Conservation (phyloP, 2,797 vertebrate genomes). For the Micrastur ruficollis region DNA sequence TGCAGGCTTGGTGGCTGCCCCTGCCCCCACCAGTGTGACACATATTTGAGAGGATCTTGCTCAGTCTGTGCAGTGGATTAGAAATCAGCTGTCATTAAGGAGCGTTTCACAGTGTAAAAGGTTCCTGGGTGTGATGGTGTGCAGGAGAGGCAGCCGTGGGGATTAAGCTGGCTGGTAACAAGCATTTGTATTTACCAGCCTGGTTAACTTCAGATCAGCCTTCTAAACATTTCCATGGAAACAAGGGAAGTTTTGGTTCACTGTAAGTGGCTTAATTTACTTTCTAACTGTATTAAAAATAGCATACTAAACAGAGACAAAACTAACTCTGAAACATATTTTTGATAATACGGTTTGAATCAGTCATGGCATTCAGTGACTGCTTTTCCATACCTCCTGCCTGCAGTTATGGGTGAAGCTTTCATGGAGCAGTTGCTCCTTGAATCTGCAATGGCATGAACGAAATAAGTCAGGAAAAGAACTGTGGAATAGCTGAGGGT, state of each 20-base stretch:
- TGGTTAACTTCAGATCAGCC: conserved; percentile 66
- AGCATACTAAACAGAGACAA: neutral
- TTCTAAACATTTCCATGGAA: conserved; percentile 81
- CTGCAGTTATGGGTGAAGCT: neutral
- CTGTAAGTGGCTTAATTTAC: conserved; percentile 83
- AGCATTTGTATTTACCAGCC: conserved; percentile 72
- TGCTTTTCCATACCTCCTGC: conserved; percentile 11
- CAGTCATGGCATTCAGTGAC: neutral
- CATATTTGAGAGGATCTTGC: conserved; percentile 18
- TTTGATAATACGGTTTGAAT: conserved; percentile 42
- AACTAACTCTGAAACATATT: conserved; percentile 1
- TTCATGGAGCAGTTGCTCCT: neutral
- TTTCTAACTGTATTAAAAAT: conserved; percentile 53
- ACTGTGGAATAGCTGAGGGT: neutral
- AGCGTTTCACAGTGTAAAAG: conserved; percentile 38
- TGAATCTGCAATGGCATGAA: neutral
- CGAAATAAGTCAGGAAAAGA: neutral
- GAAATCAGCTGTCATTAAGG: conserved; percentile 79
- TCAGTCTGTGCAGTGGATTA: conserved; percentile 72
- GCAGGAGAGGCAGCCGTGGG: conserved; percentile 66
- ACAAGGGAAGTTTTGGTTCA: conserved; percentile 83
- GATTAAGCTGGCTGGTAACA: conserved; percentile 73
- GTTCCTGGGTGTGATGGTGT: conserved; percentile 75
- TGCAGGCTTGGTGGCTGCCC: neutral
- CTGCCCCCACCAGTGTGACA: neutral